Conservation (phyloP, 2,888 invertebrate species). For the Temnothorax ravouxi region DNA sequence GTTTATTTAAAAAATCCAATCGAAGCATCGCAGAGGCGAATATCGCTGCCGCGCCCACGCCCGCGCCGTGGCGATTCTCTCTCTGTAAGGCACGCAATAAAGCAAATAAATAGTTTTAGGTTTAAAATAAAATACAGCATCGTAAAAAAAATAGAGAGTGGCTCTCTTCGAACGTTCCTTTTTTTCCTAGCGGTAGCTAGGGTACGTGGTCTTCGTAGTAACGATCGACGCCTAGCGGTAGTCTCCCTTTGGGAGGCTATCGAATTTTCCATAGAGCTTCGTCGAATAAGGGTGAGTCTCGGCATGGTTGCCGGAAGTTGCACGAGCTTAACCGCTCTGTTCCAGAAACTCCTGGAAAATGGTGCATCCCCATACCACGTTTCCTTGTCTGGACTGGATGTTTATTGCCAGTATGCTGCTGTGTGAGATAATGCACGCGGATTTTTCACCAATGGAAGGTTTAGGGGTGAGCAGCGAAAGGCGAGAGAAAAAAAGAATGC, state of each 20-base stretch:
- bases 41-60: neutral
- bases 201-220: slow-evolving; percentile 57
- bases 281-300: slow-evolving; percentile 61
- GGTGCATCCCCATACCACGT: slow-evolving; percentile 50
- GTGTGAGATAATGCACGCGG: slow-evolving; percentile 56
- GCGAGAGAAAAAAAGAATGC: slow-evolving; percentile 27
- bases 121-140: slow-evolving; percentile 51
- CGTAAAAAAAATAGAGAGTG: slow-evolving; percentile 41
- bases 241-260: slow-evolving; percentile 53
- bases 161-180: neutral
- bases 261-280: slow-evolving; percentile 68
- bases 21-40: neutral
- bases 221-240: slow-evolving; percentile 58
- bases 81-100: slow-evolving; percentile 36
- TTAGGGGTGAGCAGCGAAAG: slow-evolving; percentile 7
- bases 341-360: slow-evolving; percentile 58
- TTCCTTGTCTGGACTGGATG: slow-evolving; percentile 54
- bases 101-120: slow-evolving; percentile 59
- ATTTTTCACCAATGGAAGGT: slow-evolving; percentile 52
- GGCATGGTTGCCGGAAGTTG: slow-evolving; percentile 58
- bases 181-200: slow-evolving; percentile 32
- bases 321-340: slow-evolving; percentile 63
- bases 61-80: neutral
- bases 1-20: neutral
- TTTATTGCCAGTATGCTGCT: slow-evolving; percentile 59